These are phyloP conservation scores for Acropternis orthonyx DNA, from an alignment of 2,797 vertebrate genomes.

Conservation along the genomic window DNA sequence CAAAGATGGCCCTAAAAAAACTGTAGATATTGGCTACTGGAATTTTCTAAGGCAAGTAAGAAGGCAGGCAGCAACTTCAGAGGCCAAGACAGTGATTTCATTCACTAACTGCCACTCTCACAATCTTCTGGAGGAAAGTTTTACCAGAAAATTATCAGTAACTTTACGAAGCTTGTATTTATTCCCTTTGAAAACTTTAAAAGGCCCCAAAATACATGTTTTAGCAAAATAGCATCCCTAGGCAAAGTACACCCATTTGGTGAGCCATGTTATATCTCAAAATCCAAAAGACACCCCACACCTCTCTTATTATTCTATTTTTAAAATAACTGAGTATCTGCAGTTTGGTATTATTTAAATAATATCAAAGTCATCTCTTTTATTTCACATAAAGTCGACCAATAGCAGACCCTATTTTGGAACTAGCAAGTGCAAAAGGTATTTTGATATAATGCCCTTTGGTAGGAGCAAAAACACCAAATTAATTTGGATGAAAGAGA, in stretches of 20 bases:
- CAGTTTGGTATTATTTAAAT: neutral
- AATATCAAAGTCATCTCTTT: neutral
- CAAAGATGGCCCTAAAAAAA: neutral
- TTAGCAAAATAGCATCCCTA: neutral
- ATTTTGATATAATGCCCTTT: neutral
- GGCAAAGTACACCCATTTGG: neutral
- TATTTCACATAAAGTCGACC: neutral
- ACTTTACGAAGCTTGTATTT: neutral
- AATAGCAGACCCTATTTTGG: neutral
- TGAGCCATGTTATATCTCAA: neutral
- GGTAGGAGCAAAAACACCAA: neutral
- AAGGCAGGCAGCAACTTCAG: neutral
- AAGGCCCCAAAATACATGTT: neutral
- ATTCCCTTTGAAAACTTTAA: neutral
- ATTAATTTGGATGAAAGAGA: neutral
- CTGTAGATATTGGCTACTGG: fast-evolving
- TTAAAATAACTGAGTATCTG: neutral
- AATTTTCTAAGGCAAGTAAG: neutral
- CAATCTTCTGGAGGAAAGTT: neutral
- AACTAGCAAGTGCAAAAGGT: neutral
- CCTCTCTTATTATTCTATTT: neutral
- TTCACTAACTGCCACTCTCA: neutral
- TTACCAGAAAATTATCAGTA: neutral
- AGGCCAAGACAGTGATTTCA: neutral
- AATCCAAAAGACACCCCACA: neutral